phyloP scores from a whole-genome alignment of 2,113 vertebrate genomes.

The Anguilla japonica region DNA sequence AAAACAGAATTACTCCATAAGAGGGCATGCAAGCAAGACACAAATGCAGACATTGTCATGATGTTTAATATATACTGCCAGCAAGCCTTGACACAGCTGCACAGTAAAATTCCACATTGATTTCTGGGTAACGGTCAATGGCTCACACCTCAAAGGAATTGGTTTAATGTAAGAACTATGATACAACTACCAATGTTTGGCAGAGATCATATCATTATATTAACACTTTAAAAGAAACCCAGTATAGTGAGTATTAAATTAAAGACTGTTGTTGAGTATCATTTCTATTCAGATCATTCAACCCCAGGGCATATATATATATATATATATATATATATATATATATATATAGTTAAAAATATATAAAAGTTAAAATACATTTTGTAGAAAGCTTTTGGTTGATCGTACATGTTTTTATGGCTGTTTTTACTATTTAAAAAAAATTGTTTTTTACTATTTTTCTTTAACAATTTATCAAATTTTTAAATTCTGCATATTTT shows the following conservation, averaged over 20 bases:
- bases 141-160: not conserved
- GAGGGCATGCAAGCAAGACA: not conserved
- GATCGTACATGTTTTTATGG: no score
- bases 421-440: no score
- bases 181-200: not conserved
- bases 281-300: not conserved
- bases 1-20: slow-evolving; percentile 30
- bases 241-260: not conserved
- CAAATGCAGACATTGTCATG: not conserved
- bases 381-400: no score
- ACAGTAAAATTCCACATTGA: not conserved
- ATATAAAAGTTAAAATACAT: no score
- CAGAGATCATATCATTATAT: not conserved
- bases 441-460: no score
- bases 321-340: not conserved
- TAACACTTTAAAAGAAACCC: not conserved
- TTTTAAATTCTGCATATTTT: no score
- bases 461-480: no score
- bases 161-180: not conserved
- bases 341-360: no score
- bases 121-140: not conserved
- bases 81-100: not conserved
- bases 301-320: not conserved
- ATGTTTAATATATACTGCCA: not conserved
- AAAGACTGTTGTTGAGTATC: not conserved